These are phyloP conservation scores for Ophion ventricosus DNA, from an alignment of 2,888 invertebrate species.

Conservation along the genomic window DNA sequence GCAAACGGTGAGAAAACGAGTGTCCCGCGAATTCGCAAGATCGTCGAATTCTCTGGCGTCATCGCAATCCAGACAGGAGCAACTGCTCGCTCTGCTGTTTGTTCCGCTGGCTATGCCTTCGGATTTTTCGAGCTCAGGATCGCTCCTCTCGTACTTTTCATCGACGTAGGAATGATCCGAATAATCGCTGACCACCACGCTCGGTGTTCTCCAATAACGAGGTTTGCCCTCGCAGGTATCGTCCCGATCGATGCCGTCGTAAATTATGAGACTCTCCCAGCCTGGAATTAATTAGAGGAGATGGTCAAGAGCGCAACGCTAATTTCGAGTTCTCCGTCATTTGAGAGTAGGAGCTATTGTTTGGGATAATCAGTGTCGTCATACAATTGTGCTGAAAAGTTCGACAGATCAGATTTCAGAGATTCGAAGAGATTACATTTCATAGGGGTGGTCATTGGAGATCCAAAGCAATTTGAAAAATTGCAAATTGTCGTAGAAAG, in stretches of 20 bases:
- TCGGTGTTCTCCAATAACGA: constrained; percentile 91
- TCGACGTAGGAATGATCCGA: constrained; percentile 87
- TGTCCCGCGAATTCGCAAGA: constrained; percentile 68
- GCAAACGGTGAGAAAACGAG: constrained; percentile 74
- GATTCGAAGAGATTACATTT: not conserved
- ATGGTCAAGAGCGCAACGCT: not conserved
- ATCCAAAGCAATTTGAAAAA: not conserved
- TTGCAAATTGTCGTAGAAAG: not conserved
- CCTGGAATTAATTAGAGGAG: constrained; percentile 63
- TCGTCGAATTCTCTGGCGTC: constrained; percentile 75
- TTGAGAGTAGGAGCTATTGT: not conserved
- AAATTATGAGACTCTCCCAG: constrained; percentile 75
- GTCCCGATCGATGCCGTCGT: constrained; percentile 76
- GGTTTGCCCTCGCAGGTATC: constrained; percentile 76
- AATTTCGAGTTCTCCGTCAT: not conserved
- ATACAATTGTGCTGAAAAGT: not conserved
- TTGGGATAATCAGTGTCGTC: not conserved
- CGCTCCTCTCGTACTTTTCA: constrained; percentile 78
- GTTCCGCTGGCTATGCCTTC: constrained; percentile 75
- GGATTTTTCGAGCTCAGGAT: constrained; percentile 78
- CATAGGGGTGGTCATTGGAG: not conserved
- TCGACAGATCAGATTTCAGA: not conserved
- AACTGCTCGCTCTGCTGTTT: constrained; percentile 79
- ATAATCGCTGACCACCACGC: constrained; percentile 94
- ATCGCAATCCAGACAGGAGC: constrained; percentile 80